Evolutionary conservation across 2,797 vertebrate species (phyloP).

Genomic region (Iguana delicatissima): DNA sequence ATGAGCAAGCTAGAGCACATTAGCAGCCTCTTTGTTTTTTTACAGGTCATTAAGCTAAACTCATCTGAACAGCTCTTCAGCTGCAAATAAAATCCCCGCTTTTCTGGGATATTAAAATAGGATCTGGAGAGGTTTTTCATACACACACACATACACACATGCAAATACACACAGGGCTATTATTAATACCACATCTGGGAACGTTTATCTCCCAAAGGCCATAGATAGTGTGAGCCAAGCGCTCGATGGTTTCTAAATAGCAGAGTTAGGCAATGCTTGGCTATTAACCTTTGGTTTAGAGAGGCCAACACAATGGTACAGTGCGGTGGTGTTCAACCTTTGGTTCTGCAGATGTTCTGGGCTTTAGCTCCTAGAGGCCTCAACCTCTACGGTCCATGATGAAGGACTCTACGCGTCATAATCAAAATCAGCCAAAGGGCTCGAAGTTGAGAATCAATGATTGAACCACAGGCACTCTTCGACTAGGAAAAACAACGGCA

Average conservation of each 20-base stretch:
- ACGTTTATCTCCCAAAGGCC: not conserved
- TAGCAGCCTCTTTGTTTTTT: conserved; percentile 16
- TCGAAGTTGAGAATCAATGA: no score
- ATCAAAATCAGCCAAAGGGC: no score
- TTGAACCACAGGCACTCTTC: no score
- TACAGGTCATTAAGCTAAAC: conserved; percentile 54
- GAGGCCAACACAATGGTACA: not conserved
- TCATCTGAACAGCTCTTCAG: conserved; percentile 43
- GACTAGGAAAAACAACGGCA: no score
- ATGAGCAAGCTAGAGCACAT: not conserved
- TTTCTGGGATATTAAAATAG: conserved; percentile 31
- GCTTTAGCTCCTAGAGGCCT: no score
- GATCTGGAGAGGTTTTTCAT: not conserved
- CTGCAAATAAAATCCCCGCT: conserved; percentile 22
- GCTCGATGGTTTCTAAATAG: not conserved
- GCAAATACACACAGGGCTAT: not conserved
- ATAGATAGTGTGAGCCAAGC: no score
- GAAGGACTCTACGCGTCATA: no score
- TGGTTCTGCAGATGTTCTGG: no score
- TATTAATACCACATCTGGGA: not conserved
- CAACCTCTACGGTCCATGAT: no score
- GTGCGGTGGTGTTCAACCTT: no score
- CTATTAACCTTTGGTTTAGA: not conserved
- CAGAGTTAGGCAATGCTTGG: not conserved
- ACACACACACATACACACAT: not conserved